Evolutionary conservation across 2,888 invertebrate genomes (phyloP).

Genomic region (Drosophila koepferae): DNA sequence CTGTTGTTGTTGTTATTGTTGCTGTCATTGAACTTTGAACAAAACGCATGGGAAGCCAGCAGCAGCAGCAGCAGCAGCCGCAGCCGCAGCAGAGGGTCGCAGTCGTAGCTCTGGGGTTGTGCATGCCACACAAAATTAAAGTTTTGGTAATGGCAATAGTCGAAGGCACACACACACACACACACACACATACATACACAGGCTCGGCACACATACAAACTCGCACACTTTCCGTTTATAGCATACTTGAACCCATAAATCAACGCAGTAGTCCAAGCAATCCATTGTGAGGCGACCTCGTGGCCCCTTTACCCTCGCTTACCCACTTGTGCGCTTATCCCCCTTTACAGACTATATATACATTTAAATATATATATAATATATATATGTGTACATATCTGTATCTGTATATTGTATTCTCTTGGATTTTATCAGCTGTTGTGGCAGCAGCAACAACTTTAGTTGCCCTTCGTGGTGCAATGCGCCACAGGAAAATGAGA

Average conservation of each 20-base stretch:
- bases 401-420: conserved; percentile 2
- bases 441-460: conserved; percentile 1
- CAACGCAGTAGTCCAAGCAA: conserved; percentile 49
- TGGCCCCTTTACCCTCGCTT: conserved; percentile 18
- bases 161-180: conserved; percentile 32
- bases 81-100: conserved; percentile 4
- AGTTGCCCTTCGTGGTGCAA: conserved; percentile 62
- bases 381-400: not conserved
- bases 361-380: not conserved
- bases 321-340: conserved; percentile 14
- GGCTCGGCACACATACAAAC: no score
- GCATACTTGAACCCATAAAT: conserved; percentile 58
- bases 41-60: conserved; percentile 20
- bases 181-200: not conserved
- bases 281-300: conserved; percentile 53
- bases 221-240: conserved; percentile 11
- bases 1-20: conserved; percentile 21
- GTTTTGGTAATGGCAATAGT: conserved; percentile 50
- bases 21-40: conserved; percentile 72
- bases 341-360: conserved; percentile 1
- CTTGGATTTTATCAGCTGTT: conserved; percentile 43
- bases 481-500: conserved; percentile 42
- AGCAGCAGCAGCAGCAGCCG: not conserved
- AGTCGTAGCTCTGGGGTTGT: conserved; percentile 10
- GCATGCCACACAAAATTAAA: conserved; percentile 36